Evolutionary conservation across 2,888 invertebrate species (phyloP), one percentile per base, ranked within the genome.

Genomic region (Watsonalla cultraria): DNA sequence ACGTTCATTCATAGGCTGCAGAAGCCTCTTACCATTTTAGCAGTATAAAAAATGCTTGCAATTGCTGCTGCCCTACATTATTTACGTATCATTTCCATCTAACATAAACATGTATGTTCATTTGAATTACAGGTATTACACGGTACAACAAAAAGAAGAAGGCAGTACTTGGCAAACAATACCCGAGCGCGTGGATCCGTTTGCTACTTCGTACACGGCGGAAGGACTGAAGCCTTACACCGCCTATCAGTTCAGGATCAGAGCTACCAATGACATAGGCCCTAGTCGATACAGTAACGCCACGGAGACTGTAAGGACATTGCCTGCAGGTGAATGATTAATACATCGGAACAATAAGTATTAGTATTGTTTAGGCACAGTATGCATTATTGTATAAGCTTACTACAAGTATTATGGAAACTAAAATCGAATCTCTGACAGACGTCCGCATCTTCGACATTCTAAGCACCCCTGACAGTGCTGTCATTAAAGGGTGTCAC

Each of bases 201-300:
- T 94, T 63, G 92, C 96, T 7, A 96, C 96, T 0, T 96, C 97
- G 0, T 98, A 97, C 76, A 98, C 97, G 0, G 97, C 96, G 0
- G 93, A 94, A 7, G 94, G 94, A 50, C 90, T 99, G 47, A 95
- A 95, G 69, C 98, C 99, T 0, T 96, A 95, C 77, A 97, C 97
- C 0, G 92, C 94, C 0, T 99, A 99, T 81, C 95, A 95, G 74
- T 98, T 99, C 84, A 92, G 98, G 51, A 97, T 99, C 65, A 96
- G 97, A 80, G 98, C 98, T 0, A 97, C 96, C 9, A 99, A 99
- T 78, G 99, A 99, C 78, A 96, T 98, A 54, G 98, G 98, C 0
- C 96, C 96, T 0, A 98, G 98, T 71, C 93, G 95, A 0, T 99
- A 96, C 91, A 99, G 99, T 78, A 93, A 94, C 13, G 96, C 97